Conservation (phyloP, 2,888 invertebrate genomes). For the Itoplectis maculator region DNA sequence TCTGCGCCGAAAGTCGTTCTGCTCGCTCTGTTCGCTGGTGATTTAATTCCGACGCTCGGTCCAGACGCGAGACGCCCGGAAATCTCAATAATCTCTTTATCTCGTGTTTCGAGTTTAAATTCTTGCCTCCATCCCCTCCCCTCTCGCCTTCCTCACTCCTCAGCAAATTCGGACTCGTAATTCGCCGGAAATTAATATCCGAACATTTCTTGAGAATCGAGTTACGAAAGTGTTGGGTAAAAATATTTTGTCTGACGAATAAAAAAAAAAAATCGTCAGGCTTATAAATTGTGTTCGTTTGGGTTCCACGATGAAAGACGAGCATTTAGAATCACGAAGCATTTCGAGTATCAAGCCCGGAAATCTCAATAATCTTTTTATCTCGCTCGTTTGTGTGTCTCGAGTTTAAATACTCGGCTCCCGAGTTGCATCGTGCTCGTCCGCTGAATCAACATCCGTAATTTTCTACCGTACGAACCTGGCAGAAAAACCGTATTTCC, state of each 20-base stretch:
- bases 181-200: not conserved
- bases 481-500: not conserved
- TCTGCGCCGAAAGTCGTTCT: slow-evolving; percentile 44
- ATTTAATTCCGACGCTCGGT: slow-evolving; percentile 35
- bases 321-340: too few relatives aligned
- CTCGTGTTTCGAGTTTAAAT: slow-evolving; percentile 23
- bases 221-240: too few relatives aligned
- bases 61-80: slow-evolving; percentile 37
- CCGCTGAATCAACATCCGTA: too few relatives aligned
- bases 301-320: too few relatives aligned
- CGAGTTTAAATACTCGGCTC: slow-evolving; percentile 17
- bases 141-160: not conserved
- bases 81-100: slow-evolving; percentile 50
- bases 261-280: too few relatives aligned
- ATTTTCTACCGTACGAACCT: too few relatives aligned
- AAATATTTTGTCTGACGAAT: too few relatives aligned
- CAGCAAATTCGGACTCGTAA: too few relatives aligned
- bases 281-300: too few relatives aligned
- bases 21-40: slow-evolving; percentile 30
- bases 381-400: slow-evolving; percentile 3
- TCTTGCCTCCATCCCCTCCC: not conserved
- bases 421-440: too few relatives aligned
- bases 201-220: too few relatives aligned
- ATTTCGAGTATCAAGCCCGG: too few relatives aligned
- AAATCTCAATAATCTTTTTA: slow-evolving; percentile 51